These are phyloP conservation scores for Copidosoma aretas DNA, from an alignment of 2,888 invertebrate species.

Conservation along the genomic window DNA sequence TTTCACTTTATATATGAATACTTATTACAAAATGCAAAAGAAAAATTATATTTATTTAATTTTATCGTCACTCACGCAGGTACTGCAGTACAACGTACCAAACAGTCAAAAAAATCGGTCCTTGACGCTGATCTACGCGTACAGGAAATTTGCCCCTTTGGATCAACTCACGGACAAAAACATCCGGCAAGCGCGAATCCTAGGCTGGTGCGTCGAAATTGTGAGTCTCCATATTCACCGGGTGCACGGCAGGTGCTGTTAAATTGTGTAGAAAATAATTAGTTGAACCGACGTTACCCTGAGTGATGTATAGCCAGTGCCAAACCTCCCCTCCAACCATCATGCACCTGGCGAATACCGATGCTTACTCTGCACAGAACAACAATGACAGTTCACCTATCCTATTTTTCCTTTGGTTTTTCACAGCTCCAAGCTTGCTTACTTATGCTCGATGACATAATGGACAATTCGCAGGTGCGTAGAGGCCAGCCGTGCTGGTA, in stretches of 20 bases:
- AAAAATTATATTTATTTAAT: too few species aligned
- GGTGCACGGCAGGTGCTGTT: too few species aligned
- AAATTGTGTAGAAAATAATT: too few species aligned
- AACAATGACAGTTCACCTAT: too few species aligned
- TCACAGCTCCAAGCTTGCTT: slow-evolving; percentile 86
- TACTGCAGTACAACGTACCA: slow-evolving; percentile 90
- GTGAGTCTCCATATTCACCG: slow-evolving; percentile 64
- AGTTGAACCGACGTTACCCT: too few species aligned
- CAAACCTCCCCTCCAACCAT: too few species aligned
- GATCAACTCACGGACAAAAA: slow-evolving; percentile 78
- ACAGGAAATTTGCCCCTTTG: slow-evolving; percentile 73
- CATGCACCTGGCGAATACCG: too few species aligned
- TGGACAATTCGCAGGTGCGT: slow-evolving; percentile 83
- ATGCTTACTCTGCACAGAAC: too few species aligned
- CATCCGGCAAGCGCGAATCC: slow-evolving; percentile 77
- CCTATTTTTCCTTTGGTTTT: too few species aligned
- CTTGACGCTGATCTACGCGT: slow-evolving; percentile 76
- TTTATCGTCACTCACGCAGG: slow-evolving; percentile 63
- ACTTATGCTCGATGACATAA: slow-evolving; percentile 87
- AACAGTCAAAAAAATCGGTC: slow-evolving; percentile 88
- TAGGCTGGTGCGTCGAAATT: slow-evolving; percentile 96
- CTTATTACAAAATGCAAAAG: too few species aligned
- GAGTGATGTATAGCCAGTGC: too few species aligned
- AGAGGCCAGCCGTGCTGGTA: slow-evolving; percentile 94
- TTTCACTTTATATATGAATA: too few species aligned